Evolutionary conservation across 92 coral and sea anemone species (phyloP).

Genomic region (Scolanthus callimorphus): DNA sequence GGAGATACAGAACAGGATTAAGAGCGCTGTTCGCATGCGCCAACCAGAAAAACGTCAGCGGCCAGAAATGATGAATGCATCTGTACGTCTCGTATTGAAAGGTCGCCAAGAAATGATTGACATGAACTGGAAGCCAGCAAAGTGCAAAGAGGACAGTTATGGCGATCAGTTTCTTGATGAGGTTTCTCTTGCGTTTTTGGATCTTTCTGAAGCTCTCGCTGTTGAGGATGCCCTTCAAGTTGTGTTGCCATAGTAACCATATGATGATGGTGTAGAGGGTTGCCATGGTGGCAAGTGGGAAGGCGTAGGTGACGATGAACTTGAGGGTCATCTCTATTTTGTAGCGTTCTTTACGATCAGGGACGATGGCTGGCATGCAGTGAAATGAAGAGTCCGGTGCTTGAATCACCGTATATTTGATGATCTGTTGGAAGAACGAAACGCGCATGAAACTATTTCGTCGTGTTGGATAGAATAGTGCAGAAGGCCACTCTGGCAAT

Average conservation of each 20-base stretch:
- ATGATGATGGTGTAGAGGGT: conserved; percentile 48
- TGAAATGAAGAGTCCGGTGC: background rate
- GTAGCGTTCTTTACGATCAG: background rate
- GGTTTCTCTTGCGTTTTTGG: conserved; percentile 22
- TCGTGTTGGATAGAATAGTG: too few species aligned
- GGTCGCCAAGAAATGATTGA: conserved; percentile 42
- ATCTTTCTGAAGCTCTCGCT: conserved; percentile 20
- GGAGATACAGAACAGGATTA: conserved; percentile 42
- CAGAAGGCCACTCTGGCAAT: too few species aligned
- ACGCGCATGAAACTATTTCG: too few species aligned
- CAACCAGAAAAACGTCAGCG: conserved; percentile 27
- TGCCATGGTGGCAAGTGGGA: conserved; percentile 48
- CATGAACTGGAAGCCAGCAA: conserved; percentile 67
- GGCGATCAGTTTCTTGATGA: conserved; percentile 14
- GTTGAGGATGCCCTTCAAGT: conserved; percentile 27
- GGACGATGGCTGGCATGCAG: conserved; percentile 1
- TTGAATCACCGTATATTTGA: conserved; percentile 7
- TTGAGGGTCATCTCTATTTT: conserved; percentile 23
- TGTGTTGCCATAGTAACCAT: conserved; percentile 36
- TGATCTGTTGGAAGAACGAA: too few species aligned
- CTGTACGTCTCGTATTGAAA: conserved; percentile 23
- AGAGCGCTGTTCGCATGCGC: conserved; percentile 64
- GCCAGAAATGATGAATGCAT: conserved; percentile 35
- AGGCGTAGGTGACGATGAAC: conserved; percentile 22
- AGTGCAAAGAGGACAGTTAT: conserved; percentile 46